These are phyloP conservation scores for Acridotheres tristis DNA, from an alignment of 2,797 vertebrate species.

Conservation along the genomic window DNA sequence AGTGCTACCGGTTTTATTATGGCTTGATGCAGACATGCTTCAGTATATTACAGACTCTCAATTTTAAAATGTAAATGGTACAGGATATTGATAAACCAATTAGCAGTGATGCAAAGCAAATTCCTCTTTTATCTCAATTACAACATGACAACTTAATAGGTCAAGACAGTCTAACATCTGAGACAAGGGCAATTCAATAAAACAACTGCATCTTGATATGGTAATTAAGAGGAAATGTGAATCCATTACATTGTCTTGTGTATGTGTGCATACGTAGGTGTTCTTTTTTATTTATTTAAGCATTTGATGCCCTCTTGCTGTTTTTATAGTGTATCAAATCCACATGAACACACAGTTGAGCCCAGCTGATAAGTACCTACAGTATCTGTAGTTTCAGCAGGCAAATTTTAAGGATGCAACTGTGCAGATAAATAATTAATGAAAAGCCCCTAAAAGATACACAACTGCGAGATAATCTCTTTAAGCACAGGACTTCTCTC, in stretches of 20 bases:
- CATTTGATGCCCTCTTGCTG: constrained; percentile 57
- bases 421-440: constrained; percentile 21
- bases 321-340: constrained; percentile 59
- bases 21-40: constrained; percentile 70
- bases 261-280: neutral
- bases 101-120: constrained; percentile 86
- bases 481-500: neutral
- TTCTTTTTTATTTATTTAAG: constrained; percentile 53
- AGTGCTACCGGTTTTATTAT: constrained; percentile 67
- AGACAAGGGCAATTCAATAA: constrained; percentile 85
- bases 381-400: neutral
- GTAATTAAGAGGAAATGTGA: constrained; percentile 84
- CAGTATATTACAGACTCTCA: constrained; percentile 74
- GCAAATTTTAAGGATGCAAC: constrained; percentile 13
- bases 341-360: neutral
- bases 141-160: constrained; percentile 86
- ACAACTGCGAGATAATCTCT: neutral
- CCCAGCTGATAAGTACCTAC: neutral
- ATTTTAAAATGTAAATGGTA: constrained; percentile 85
- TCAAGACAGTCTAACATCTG: constrained; percentile 85
- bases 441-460: neutral
- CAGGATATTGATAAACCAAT: constrained; percentile 87
- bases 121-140: constrained; percentile 88
- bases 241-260: constrained; percentile 74
- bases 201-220: constrained; percentile 83